Evolutionary conservation across 37 sponge, comb jelly and placozoan species (phyloP), one percentile per base, ranked within the genome.

Genomic region (Hormiphora californensis): DNA sequence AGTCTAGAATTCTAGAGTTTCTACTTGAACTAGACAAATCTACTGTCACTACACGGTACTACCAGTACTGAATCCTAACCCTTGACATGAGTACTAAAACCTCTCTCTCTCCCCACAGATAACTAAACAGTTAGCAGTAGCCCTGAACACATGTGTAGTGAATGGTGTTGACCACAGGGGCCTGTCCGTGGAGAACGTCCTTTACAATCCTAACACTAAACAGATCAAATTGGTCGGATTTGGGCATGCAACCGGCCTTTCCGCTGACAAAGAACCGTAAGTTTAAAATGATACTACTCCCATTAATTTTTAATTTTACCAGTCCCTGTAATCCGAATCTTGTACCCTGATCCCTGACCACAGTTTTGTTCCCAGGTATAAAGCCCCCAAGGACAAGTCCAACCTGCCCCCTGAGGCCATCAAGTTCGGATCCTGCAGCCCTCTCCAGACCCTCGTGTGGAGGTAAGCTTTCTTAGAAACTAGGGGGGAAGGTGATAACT

Each of bases 151-250:
- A 0, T 73, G 81, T 73, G 81, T 73, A 8, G 81, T 73, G 5
- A 73, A 73, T 46, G 81, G 81, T 28, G 81, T 73, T 1, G 81
- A 73, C 23, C 81, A 73, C 81, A 33, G 81, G 43, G 81, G 43
- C 81, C 81, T 73, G 22, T 73, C 81, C 43, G 46, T 19, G 27
- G 81, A 73, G 4, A 73, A 73, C 81, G 43, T 73, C 44, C 81
- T 73, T 4, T 73, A 73, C 81, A 33, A 73, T 28, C 81, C 81
- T 7, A 46, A 37, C 46, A 73, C 81, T 27, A 73, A 73, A 28
- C 81, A 41, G 81, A 73, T 73, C n/a, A 73, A 73, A 73, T 46
- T 73, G n/a, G 81, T 73, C 28, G 81, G 81, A 19, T 41, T 73
- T 5, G 81, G 81, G n/a, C 81, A 73, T 33, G 35, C 81, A 11